phyloP scores from a whole-genome alignment of 1,140 invertebrate species.

The Euborellia annulipes region DNA sequence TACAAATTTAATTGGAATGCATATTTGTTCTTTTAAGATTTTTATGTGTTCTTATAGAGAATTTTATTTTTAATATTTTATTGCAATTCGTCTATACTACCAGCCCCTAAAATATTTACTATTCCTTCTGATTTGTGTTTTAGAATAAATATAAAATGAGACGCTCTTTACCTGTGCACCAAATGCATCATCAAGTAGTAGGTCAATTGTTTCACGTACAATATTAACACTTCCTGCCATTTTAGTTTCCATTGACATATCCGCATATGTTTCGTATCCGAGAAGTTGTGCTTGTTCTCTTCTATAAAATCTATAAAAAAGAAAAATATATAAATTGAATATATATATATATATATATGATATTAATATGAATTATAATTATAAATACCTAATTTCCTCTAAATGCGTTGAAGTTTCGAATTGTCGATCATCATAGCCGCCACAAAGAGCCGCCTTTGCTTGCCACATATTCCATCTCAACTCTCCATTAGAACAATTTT shows the following conservation, averaged over 20 bases:
- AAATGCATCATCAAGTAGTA: constrained; percentile 32
- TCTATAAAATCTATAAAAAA: constrained; percentile 27
- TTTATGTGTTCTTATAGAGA: no score
- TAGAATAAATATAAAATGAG: no score
- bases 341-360: background rate
- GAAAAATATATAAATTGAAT: background rate
- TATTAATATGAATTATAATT: constrained; percentile 21
- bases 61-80: no score
- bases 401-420: constrained; percentile 55
- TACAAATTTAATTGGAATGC: no score
- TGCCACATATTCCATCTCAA: constrained; percentile 71
- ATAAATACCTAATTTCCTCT: constrained; percentile 54
- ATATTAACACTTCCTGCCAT: constrained; percentile 76
- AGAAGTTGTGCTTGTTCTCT: constrained; percentile 53
- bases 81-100: no score
- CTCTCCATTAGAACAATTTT: constrained; percentile 63
- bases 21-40: no score
- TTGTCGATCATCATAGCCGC: constrained; percentile 40
- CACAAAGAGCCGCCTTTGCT: constrained; percentile 52
- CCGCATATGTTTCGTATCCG: constrained; percentile 60
- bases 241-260: constrained; percentile 88
- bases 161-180: no score
- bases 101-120: no score
- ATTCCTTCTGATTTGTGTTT: no score
- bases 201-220: constrained; percentile 55